phyloP scores from a whole-genome alignment of 1,140 invertebrate species.

The Euwallacea fornicatus region DNA sequence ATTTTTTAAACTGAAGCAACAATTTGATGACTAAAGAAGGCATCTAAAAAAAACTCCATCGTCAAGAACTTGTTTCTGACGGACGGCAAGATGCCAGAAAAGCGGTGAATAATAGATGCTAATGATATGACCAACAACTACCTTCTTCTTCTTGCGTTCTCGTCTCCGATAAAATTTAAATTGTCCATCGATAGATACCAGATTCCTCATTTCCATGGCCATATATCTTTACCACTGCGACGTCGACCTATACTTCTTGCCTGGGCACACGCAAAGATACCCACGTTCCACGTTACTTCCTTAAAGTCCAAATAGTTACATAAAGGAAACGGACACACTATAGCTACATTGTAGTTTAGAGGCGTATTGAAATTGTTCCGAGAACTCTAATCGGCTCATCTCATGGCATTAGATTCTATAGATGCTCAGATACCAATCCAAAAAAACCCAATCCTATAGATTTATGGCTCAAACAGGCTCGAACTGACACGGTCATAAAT shows the following conservation, averaged over 20 bases:
- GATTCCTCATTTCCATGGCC: conserved; percentile 27
- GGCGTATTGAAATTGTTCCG: no score
- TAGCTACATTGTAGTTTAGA: no score
- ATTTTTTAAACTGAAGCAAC: no score
- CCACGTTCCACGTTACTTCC: no score
- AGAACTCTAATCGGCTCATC: conserved; percentile 20
- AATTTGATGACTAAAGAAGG: no score
- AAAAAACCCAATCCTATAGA: conserved; percentile 27
- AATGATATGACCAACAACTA: conserved; percentile 27
- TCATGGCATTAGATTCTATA: conserved; percentile 35
- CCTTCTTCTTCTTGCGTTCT: conserved; percentile 11
- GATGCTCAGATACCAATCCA: conserved; percentile 29
- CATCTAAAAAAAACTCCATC: background rate
- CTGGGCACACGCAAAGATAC: background rate
- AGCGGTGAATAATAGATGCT: conserved; percentile 32
- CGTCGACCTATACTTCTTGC: background rate
- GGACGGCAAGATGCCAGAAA: conserved; percentile 23
- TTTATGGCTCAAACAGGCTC: conserved; percentile 32
- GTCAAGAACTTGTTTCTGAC: conserved; percentile 26
- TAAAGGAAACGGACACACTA: no score
- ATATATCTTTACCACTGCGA: conserved; percentile 12
- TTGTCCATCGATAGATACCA: conserved; percentile 24
- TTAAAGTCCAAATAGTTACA: no score
- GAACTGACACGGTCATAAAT: conserved; percentile 33
- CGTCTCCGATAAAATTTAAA: conserved; percentile 29